phyloP scores from a whole-genome alignment of 2,113 vertebrate genomes.

The Indicator maculatus region DNA sequence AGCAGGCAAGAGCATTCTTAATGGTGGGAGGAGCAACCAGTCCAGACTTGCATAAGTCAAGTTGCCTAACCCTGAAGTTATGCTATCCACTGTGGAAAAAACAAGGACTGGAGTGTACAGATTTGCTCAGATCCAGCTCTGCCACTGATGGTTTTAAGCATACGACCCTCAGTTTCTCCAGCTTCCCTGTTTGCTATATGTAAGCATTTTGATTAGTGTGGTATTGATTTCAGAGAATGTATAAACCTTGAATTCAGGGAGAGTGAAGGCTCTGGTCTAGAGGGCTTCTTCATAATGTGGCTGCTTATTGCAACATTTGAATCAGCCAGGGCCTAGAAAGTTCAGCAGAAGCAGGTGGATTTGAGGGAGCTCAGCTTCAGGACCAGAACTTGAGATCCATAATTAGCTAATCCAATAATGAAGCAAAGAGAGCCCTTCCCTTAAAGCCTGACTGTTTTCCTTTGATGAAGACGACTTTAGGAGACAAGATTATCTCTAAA shows the following conservation, averaged over 20 bases:
- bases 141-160: background rate
- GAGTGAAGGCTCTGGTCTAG: background rate
- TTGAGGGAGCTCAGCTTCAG: background rate
- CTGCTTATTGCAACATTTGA: background rate
- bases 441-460: background rate
- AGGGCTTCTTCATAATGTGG: background rate
- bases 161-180: background rate
- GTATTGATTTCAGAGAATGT: background rate
- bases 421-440: background rate
- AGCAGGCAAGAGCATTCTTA: constrained; percentile 9
- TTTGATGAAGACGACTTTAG: background rate
- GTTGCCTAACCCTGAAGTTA: background rate
- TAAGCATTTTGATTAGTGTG: background rate
- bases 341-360: background rate
- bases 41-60: background rate
- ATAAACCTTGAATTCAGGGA: background rate
- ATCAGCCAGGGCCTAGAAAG: background rate
- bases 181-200: background rate
- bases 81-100: background rate
- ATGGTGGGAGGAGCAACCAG: constrained; percentile 11
- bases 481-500: constrained; percentile 1
- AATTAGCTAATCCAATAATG: background rate
- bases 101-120: background rate
- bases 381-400: background rate
- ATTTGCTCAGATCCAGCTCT: background rate